A percentile compares a stretch with the other conserved stretches of the same genome.
These are phyloP conservation scores for Metalampra italica DNA, from an alignment of 2,888 invertebrate genomes.

Conservation along the genomic window DNA sequence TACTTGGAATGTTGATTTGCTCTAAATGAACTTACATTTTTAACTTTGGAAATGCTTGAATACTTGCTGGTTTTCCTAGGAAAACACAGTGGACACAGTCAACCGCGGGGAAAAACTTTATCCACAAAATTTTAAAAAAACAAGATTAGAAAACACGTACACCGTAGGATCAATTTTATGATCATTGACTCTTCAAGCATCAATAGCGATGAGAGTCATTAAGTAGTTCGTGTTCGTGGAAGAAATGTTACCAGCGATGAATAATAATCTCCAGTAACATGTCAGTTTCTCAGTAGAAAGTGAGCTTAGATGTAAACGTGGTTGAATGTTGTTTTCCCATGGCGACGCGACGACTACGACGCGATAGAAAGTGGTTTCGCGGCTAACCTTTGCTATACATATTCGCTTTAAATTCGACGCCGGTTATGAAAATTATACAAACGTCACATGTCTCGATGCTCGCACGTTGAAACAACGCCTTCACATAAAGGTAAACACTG, in stretches of 20 bases:
- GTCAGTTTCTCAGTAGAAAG: constrained; percentile 24
- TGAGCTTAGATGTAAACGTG: constrained; percentile 35
- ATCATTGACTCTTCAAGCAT: neutral
- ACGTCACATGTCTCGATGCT: constrained; percentile 6
- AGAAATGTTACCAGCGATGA: neutral
- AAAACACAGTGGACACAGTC: too few relatives aligned
- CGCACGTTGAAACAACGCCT: neutral
- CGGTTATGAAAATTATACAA: constrained; percentile 32
- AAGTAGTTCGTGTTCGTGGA: neutral
- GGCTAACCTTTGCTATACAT: constrained; percentile 33
- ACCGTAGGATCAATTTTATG: too few relatives aligned
- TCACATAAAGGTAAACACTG: neutral
- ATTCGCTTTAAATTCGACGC: neutral
- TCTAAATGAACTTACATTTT: too few relatives aligned
- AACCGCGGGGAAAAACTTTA: too few relatives aligned
- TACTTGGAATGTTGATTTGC: too few relatives aligned
- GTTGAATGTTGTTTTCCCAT: constrained; percentile 63
- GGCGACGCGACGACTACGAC: constrained; percentile 19
- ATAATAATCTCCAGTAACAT: constrained; percentile 3
- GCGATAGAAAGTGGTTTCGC: constrained; percentile 58
- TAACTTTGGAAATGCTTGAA: too few relatives aligned
- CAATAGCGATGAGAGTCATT: neutral
- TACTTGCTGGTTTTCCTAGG: too few relatives aligned
- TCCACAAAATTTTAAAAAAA: too few relatives aligned
- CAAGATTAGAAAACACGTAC: too few relatives aligned